Percentiles rank a stretch among this genome's conserved stretches.
Conservation (phyloP, 2,888 invertebrate genomes). For the Drosophila macrospina region DNA sequence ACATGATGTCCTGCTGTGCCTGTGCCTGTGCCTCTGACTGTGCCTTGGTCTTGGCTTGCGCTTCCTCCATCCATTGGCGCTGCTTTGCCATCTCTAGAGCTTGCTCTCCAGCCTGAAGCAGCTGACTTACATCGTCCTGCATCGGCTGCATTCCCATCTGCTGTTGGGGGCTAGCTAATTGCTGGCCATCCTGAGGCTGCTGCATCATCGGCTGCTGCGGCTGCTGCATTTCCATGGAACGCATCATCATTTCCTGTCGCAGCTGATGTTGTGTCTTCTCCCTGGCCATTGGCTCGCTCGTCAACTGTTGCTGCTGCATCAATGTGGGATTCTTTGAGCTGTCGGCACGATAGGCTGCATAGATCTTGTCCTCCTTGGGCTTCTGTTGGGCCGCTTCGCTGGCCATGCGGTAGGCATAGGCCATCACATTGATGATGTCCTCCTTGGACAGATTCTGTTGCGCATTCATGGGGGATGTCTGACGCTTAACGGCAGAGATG, state of each 20-base stretch:
- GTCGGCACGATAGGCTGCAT: conserved; percentile 46
- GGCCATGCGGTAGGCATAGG: conserved; percentile 80
- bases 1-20: neutral
- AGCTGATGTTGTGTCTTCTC: conserved; percentile 9
- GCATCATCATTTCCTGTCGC: conserved; percentile 24
- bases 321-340: neutral
- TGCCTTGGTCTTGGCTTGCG: neutral
- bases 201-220: conserved; percentile 22
- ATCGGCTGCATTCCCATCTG: neutral
- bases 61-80: conserved; percentile 11
- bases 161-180: conserved; percentile 7
- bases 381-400: conserved; percentile 35
- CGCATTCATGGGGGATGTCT: conserved; percentile 26
- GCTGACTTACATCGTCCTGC: conserved; percentile 7
- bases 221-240: conserved; percentile 2
- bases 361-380: conserved; percentile 41
- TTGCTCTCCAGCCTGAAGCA: conserved; percentile 11
- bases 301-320: conserved; percentile 1
- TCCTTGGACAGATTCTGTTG: conserved; percentile 63
- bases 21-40: neutral
- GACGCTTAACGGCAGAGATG: conserved; percentile 59
- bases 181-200: conserved; percentile 2
- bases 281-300: neutral
- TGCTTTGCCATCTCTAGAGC: conserved; percentile 31
- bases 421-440: conserved; percentile 77